phyloP scores from a whole-genome alignment of 2,888 invertebrate genomes.

The Prenolepis imparis region DNA sequence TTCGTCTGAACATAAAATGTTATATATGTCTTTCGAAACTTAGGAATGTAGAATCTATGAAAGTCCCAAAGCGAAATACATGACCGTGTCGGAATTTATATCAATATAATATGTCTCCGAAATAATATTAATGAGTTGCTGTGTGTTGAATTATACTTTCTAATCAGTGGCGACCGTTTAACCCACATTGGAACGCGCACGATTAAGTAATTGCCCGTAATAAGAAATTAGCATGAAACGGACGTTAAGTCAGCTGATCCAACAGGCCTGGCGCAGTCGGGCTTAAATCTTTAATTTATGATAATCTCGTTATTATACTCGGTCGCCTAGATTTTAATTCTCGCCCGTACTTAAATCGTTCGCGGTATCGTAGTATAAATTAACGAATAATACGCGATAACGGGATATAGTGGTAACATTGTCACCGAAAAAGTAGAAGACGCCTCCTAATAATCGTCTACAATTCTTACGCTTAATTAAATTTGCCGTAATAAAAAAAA shows the following conservation, averaged over 20 bases:
- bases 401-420: conserved; percentile 2
- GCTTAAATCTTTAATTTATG: conserved; percentile 73
- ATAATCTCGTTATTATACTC: conserved; percentile 71
- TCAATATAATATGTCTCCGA: not conserved
- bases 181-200: conserved; percentile 47
- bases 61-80: not conserved
- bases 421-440: not conserved
- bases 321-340: conserved; percentile 68
- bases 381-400: conserved; percentile 63
- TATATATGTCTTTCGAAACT: not conserved
- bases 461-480: conserved; percentile 27
- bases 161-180: conserved; percentile 28
- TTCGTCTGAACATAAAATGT: not conserved
- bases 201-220: conserved; percentile 71
- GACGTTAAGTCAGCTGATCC: conserved; percentile 65
- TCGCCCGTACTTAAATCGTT: conserved; percentile 62
- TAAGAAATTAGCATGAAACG: conserved; percentile 73
- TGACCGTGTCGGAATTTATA: not conserved
- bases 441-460: not conserved
- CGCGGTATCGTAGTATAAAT: conserved; percentile 64
- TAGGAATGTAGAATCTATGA: not conserved
- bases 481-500: not conserved
- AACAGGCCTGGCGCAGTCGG: conserved; percentile 37
- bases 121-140: conserved; percentile 26
- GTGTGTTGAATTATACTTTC: conserved; percentile 24